Conservation (phyloP, 2,888 invertebrate genomes). For the Pasiphila rectangulata region DNA sequence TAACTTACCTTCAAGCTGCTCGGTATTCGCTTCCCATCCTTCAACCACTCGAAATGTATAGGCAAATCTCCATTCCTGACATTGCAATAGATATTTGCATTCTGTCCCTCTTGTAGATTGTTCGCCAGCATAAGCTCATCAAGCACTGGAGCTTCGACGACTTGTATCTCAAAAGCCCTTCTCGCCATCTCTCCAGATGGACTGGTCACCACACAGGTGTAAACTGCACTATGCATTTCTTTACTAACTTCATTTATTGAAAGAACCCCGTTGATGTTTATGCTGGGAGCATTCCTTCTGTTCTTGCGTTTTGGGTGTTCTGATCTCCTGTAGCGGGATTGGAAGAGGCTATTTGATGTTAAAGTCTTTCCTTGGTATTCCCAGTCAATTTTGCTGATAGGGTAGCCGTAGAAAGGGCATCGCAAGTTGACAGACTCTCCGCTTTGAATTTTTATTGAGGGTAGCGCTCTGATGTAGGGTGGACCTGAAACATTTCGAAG, state of each 20-base stretch:
- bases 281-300: constrained; percentile 54
- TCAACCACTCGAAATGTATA: constrained; percentile 86
- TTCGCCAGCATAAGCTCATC: constrained; percentile 90
- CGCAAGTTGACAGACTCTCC: constrained; percentile 87
- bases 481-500: constrained; percentile 82
- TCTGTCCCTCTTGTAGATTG: constrained; percentile 90
- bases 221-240: constrained; percentile 86
- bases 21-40: constrained; percentile 83
- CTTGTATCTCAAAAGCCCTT: constrained; percentile 83
- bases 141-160: constrained; percentile 88
- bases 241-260: constrained; percentile 83
- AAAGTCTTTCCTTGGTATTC: constrained; percentile 66
- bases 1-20: constrained; percentile 83
- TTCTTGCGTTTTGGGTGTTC: constrained; percentile 45
- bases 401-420: constrained; percentile 93
- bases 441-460: constrained; percentile 88
- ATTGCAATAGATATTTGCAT: constrained; percentile 91
- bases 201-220: constrained; percentile 89
- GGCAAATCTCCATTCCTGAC: constrained; percentile 86
- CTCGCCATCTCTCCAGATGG: constrained; percentile 83
- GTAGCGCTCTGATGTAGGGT: constrained; percentile 87
- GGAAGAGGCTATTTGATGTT: constrained; percentile 60
- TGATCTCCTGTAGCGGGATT: constrained; percentile 59
- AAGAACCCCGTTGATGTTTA: constrained; percentile 79
- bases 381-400: constrained; percentile 84